Evolutionary conservation across 2,113 vertebrate species (phyloP).

Genomic region (Sialia sialis): DNA sequence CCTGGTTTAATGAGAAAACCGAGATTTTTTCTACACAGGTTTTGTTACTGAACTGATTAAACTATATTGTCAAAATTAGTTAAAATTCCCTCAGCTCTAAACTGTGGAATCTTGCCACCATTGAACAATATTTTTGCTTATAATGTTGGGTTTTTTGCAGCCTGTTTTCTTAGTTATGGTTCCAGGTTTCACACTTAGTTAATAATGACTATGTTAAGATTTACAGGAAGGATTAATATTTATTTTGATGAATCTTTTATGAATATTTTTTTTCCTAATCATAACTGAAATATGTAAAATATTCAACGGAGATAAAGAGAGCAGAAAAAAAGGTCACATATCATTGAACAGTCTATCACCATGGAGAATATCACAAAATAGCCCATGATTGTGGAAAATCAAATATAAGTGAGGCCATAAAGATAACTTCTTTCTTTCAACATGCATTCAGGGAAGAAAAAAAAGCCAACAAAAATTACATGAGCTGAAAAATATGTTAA

Average conservation of each 20-base stretch:
- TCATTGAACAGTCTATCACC: not conserved
- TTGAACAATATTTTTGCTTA: not conserved
- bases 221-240: not conserved
- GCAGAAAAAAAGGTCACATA: not conserved
- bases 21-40: not conserved
- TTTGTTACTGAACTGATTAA: not conserved
- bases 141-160: not conserved
- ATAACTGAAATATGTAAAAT: not conserved
- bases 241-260: not conserved
- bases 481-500: not conserved
- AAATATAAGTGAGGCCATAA: not conserved
- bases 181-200: not conserved
- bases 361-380: conserved; percentile 16
- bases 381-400: conserved; percentile 5
- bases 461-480: not conserved
- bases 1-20: not conserved
- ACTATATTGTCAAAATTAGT: not conserved
- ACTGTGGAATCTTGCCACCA: not conserved
- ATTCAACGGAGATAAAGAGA: not conserved
- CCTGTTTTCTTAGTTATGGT: not conserved
- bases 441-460: not conserved
- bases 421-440: not conserved
- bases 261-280: not conserved
- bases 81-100: not conserved
- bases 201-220: not conserved